Evolutionary conservation across 2,113 vertebrate genomes (phyloP).

Genomic region (Ivindomyrus marchei): DNA sequence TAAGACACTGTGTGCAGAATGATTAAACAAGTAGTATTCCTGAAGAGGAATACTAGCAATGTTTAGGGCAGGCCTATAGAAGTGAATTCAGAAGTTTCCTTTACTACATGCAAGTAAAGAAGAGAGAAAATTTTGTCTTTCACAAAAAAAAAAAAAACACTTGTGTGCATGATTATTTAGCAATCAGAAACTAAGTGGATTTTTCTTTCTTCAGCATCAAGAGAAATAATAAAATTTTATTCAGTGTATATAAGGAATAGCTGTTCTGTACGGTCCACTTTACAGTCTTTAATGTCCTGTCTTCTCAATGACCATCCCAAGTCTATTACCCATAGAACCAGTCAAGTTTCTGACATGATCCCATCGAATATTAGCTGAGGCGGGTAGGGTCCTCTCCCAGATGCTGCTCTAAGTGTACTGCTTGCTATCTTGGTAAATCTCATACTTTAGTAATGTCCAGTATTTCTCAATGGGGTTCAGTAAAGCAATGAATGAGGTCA

Average conservation of each 20-base stretch:
- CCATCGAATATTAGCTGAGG: not conserved
- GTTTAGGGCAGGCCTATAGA: too few relatives aligned
- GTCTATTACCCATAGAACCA: not conserved
- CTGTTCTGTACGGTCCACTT: not conserved
- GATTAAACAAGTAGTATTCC: not conserved
- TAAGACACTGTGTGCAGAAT: not conserved
- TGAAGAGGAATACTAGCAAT: not conserved
- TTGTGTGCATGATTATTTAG: not conserved
- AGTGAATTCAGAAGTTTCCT: not conserved
- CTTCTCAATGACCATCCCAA: not conserved
- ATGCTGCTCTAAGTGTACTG: not conserved
- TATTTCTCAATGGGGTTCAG: not conserved
- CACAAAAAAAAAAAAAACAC: not conserved
- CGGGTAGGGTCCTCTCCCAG: not conserved
- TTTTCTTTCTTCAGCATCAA: not conserved
- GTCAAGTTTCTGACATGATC: not conserved
- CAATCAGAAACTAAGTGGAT: not conserved
- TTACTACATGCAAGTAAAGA: not conserved
- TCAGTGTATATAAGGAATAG: not conserved
- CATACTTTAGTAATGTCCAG: not conserved
- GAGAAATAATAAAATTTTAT: not conserved
- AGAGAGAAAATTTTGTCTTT: not conserved
- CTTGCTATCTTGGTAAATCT: not conserved
- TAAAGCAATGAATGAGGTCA: too few relatives aligned
- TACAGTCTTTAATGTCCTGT: not conserved